These are phyloP conservation scores for Sarcophaga rosellei DNA, from an alignment of 2,888 invertebrate genomes.

Conservation along the genomic window DNA sequence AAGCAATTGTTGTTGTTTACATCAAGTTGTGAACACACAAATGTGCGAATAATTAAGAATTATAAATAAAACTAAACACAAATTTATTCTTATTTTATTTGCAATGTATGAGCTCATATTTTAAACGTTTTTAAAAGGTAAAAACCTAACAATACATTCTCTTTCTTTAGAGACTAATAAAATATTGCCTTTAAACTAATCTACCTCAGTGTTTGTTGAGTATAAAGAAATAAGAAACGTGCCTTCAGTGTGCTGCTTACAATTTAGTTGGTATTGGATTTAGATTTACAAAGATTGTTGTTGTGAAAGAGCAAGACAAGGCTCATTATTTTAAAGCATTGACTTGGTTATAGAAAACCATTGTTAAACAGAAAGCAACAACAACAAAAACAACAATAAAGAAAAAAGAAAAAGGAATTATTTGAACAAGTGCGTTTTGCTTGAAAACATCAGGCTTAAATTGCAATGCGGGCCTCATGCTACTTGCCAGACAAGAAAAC, in stretches of 20 bases:
- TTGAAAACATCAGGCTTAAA: conserved; percentile 70
- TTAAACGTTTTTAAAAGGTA: no score
- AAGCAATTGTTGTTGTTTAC: no score
- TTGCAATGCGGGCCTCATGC: conserved; percentile 70
- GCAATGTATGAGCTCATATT: no score
- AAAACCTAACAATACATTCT: not conserved
- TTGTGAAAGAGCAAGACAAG: conserved; percentile 41
- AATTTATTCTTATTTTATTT: no score
- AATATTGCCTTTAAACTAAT: not conserved
- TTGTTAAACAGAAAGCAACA: conserved; percentile 50
- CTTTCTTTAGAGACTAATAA: not conserved
- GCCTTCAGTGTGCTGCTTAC: conserved; percentile 28
- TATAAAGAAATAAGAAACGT: conserved; percentile 41
- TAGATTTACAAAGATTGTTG: not conserved
- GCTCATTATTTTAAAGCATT: conserved; percentile 78
- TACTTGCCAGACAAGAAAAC: not conserved
- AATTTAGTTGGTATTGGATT: conserved; percentile 9
- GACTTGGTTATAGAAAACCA: conserved; percentile 73
- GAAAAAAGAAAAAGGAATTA: conserved; percentile 4
- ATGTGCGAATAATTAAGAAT: no score
- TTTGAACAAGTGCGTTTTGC: conserved; percentile 72
- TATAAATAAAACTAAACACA: no score
- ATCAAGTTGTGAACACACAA: no score
- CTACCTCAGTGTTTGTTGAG: not conserved
- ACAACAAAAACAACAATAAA: no score